A percentile compares a stretch with the other conserved stretches of the same genome.
These are phyloP conservation scores for Eupithecia subumbrata DNA, from an alignment of 2,888 invertebrate species.

Conservation along the genomic window DNA sequence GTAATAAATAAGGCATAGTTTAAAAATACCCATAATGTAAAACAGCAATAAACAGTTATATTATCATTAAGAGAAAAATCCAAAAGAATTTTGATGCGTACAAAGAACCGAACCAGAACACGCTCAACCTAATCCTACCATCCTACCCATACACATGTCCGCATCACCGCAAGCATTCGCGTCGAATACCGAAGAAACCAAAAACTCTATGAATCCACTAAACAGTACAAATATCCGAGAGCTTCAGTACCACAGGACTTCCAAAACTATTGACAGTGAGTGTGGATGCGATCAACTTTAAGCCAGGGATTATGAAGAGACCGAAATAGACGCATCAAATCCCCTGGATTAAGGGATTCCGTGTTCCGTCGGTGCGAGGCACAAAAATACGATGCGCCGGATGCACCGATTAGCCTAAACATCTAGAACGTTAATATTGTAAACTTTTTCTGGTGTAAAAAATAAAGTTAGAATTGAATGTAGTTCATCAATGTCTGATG, in stretches of 20 bases:
- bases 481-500: slow-evolving; percentile 28
- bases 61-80: neutral
- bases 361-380: slow-evolving; percentile 80
- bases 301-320: slow-evolving; percentile 82
- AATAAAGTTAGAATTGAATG: slow-evolving; percentile 8
- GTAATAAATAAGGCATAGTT: too few relatives aligned
- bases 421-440: slow-evolving; percentile 76
- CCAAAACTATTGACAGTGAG: slow-evolving; percentile 84
- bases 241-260: slow-evolving; percentile 77
- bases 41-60: too few relatives aligned
- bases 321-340: slow-evolving; percentile 84
- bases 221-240: slow-evolving; percentile 72
- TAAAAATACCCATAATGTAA: too few relatives aligned
- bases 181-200: slow-evolving; percentile 75
- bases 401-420: slow-evolving; percentile 82
- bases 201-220: slow-evolving; percentile 74
- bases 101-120: slow-evolving; percentile 35
- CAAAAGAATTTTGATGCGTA: slow-evolving; percentile 25
- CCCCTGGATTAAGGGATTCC: slow-evolving; percentile 82
- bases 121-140: slow-evolving; percentile 51
- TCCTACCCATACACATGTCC: slow-evolving; percentile 63
- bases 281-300: slow-evolving; percentile 84
- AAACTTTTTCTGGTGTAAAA: slow-evolving; percentile 55
- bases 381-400: slow-evolving; percentile 83
- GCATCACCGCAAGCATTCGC: slow-evolving; percentile 59